These are phyloP conservation scores for Eidolon helvum DNA, from an alignment of 2,113 vertebrate species.

Conservation along the genomic window DNA sequence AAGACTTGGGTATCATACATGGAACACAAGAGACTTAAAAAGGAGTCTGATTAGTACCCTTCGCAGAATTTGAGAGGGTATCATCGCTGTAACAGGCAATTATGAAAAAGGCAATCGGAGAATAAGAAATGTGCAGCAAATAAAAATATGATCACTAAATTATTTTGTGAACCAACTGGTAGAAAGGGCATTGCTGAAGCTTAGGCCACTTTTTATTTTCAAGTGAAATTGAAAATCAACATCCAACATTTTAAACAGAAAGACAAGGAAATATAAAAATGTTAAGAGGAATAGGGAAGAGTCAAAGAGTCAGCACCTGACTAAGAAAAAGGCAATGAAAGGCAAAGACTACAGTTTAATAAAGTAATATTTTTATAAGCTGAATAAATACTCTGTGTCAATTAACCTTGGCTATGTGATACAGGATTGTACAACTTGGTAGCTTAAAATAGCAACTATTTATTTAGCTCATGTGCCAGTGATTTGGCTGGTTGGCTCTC, in stretches of 20 bases:
- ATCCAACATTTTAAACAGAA: not conserved
- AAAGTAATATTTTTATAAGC: not conserved
- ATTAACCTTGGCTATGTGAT: not conserved
- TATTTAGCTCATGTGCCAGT: not conserved
- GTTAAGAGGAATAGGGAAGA: not conserved
- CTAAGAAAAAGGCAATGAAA: not conserved
- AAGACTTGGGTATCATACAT: not conserved
- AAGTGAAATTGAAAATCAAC: constrained; percentile 7
- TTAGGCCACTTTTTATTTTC: not conserved
- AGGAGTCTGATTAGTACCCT: not conserved
- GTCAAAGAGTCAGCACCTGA: not conserved
- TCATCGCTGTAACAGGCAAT: not conserved
- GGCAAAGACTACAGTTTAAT: not conserved
- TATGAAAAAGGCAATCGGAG: not conserved
- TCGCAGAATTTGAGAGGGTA: not conserved
- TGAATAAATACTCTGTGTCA: not conserved
- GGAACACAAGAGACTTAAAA: not conserved
- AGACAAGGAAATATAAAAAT: not conserved
- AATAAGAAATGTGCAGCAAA: constrained; percentile 20
- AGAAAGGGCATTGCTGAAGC: not conserved
- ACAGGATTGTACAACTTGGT: not conserved
- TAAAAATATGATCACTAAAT: constrained; percentile 16
- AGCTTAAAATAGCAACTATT: not conserved
- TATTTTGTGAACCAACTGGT: not conserved
- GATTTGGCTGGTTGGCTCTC: not conserved